Conservation (phyloP, 2,113 vertebrate species). For the Zosterops hypoxanthus region DNA sequence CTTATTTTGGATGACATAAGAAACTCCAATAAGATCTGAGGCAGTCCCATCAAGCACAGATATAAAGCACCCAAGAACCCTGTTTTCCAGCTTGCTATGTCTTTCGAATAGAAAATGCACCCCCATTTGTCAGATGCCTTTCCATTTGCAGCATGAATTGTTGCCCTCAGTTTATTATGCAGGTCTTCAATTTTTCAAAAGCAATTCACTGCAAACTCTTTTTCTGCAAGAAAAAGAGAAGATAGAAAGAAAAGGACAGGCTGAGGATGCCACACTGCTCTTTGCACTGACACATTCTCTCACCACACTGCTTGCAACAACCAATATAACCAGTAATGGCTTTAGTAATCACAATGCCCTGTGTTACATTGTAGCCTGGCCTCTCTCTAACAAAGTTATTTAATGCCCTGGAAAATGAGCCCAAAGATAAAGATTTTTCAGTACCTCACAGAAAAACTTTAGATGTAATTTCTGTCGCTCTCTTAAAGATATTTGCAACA, state of each 20-base stretch:
- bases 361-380: not conserved
- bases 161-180: not conserved
- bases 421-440: not conserved
- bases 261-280: not conserved
- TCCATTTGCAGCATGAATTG: not conserved
- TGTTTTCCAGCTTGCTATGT: not conserved
- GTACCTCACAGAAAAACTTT: not conserved
- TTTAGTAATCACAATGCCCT: not conserved
- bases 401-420: not conserved
- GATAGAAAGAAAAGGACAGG: not conserved
- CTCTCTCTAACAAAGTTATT: not conserved
- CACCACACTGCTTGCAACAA: not conserved
- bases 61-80: not conserved
- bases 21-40: not conserved
- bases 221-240: not conserved
- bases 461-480: not conserved
- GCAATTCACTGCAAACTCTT: not conserved
- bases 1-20: not conserved
- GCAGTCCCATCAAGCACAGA: not conserved
- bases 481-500: not conserved
- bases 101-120: not conserved
- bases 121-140: not conserved
- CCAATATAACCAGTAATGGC: not conserved
- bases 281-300: not conserved
- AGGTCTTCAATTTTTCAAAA: not conserved